Evolutionary conservation across 2,797 vertebrate species (phyloP), one percentile per base, ranked within the genome.

Genomic region (Microctenopoma lineatum): DNA sequence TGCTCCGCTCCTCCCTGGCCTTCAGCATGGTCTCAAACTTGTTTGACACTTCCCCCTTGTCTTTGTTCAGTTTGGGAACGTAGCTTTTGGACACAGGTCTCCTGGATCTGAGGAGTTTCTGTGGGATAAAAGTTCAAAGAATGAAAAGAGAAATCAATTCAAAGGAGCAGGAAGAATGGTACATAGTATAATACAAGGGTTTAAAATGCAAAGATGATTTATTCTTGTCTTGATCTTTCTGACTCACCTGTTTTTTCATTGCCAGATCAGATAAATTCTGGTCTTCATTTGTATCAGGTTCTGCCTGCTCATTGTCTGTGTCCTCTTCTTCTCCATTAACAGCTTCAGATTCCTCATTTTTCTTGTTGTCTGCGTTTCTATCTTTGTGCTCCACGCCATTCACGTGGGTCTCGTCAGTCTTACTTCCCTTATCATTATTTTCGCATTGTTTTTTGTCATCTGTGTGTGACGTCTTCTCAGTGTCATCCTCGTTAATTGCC

Each of bases 11-110:
- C 93, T 99, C 98, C 86, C 98, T 94, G 86, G 96, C 96, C 92
- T 94, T 98, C 91, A 98, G 96, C 97, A 98, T 98, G 89, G 95
- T 94, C 94, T 98, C 97, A 86, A 96, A 99, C 90, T 98, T 98
- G 92, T 93, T 94, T 79, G 95, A 95, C 90, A 98, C 94, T 50
- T 96, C 95, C 3, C 95, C 96, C 83, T 97, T 97, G 54, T 93
- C 96, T 84, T 97, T 96, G 91, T 84, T 94, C 84, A 90, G 59
- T 84, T 95, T 98, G 26, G 98, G 97, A 79, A 99, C 93, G 82
- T 99, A 99, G 91, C 94, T 95, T 87, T 96, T 96, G 87, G 95
- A 94, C 90, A 99, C 93, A 18, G 89, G 95, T 92, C 96, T 98
- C 90, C 92, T 94, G 85, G 96, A 92, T 86, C 96, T 93, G 79